Evolutionary conservation across 2,797 vertebrate species (phyloP), one percentile per base, ranked within the genome.

Genomic region (Petrocephalus sullivani): DNA sequence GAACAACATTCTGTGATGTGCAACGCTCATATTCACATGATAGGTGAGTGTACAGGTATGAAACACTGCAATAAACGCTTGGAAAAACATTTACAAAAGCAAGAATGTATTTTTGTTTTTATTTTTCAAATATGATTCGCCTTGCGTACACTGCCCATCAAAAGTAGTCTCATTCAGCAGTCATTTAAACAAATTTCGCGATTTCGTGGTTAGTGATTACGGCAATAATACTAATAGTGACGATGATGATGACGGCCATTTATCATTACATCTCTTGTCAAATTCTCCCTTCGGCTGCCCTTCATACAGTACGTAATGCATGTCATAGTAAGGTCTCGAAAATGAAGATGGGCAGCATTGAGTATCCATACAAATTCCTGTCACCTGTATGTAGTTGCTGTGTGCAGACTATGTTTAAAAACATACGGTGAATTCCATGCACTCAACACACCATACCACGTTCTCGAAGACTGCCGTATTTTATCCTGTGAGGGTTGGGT

Each of bases 171-270:
- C 41, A 14, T 57, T 37, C 84, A 86, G 54, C 33, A 86, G 54
- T 60, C 12, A 33, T 33, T 86, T 86, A 41, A 58, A 28, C 54
- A 19, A 58, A 58, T 53, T 53, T 54, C 46, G 56, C 9, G 19
- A 56, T 84, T 53, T 56, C 8, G 41, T 83, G 82, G 14, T 84
- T 56, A 53, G 49, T 83, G 46, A 51, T 64, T 23, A 67, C 33
- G 64, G 64, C 64, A 67, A 78, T 78, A 78, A 78, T 78, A 78
- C 71, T 46, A 78, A 75, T 41, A 78, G 33, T 78, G 71, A 78
- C 19, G 14, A 75, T 19, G 71, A 56, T 9, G 1, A 19, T 4
- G 16, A 75, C 33, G 71, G 33, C 71, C 37, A 46, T 19, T 78
- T 78, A 78, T 78, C 71, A 16, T 46, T n/a, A 16, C 37, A 41